These are phyloP conservation scores for Tenthredo notha DNA, from an alignment of 2,888 invertebrate genomes.

Conservation along the genomic window DNA sequence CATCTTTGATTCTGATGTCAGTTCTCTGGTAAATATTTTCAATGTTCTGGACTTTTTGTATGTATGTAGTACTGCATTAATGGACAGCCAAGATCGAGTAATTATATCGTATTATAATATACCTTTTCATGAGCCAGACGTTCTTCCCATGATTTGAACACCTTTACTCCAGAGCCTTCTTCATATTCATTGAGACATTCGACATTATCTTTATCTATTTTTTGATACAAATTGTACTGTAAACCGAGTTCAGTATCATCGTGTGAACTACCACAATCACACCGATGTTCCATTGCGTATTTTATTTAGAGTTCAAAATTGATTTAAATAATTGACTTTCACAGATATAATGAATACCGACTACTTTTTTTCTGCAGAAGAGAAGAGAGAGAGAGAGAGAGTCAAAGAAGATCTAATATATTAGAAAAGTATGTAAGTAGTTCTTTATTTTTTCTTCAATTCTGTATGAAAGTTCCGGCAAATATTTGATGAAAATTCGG, in stretches of 20 bases:
- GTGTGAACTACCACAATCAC: constrained; percentile 69
- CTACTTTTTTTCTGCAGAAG: background rate
- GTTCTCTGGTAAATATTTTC: background rate
- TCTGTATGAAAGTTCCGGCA: background rate
- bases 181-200: constrained; percentile 94
- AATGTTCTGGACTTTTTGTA: background rate
- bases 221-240: constrained; percentile 91
- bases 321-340: background rate
- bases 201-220: constrained; percentile 92
- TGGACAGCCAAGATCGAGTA: background rate
- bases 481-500: background rate
- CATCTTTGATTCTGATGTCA: background rate
- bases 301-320: background rate
- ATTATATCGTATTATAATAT: constrained; percentile 61
- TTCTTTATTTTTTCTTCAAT: background rate
- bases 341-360: background rate
- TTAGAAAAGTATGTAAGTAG: background rate
- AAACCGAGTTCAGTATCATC: constrained; percentile 83
- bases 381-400: background rate
- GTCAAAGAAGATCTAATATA: background rate
- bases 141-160: constrained; percentile 96
- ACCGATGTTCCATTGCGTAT: constrained; percentile 66
- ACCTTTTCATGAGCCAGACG: constrained; percentile 89
- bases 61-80: background rate
- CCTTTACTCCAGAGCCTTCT: constrained; percentile 92